Evolutionary conservation across 1,140 invertebrate species (phyloP).

Genomic region (Cydia fagiglandana): DNA sequence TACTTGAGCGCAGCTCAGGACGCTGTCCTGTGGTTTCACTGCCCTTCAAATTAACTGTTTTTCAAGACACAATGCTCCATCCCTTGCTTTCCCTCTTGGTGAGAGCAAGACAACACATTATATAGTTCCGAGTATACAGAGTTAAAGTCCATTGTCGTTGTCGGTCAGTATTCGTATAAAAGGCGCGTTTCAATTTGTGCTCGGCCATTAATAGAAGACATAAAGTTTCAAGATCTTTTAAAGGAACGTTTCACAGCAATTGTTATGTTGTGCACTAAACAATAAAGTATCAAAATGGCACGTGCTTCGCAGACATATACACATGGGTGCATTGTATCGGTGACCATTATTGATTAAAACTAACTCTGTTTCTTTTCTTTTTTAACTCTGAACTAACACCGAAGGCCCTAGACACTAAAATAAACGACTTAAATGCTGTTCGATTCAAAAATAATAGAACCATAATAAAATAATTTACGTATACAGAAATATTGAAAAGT

Average conservation of each 20-base stretch:
- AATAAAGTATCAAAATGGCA: background rate
- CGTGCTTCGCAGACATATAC: background rate
- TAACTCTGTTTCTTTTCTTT: background rate
- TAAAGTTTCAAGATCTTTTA: constrained; percentile 5
- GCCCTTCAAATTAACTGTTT: constrained; percentile 11
- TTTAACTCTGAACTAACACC: too few relatives aligned
- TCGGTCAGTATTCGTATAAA: constrained; percentile 9
- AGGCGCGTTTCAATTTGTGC: background rate
- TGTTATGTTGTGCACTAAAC: background rate
- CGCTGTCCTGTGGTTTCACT: background rate
- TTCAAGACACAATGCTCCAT: background rate
- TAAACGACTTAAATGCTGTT: too few relatives aligned
- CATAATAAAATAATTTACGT: too few relatives aligned
- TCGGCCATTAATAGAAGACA: constrained; percentile 8
- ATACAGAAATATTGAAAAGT: too few relatives aligned
- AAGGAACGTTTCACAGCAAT: background rate
- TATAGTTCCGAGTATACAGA: background rate
- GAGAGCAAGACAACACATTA: background rate
- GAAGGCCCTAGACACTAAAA: too few relatives aligned
- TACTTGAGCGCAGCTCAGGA: too few relatives aligned
- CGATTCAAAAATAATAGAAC: too few relatives aligned
- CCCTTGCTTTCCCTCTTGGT: background rate
- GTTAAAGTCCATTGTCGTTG: constrained; percentile 4
- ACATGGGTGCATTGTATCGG: too few relatives aligned
- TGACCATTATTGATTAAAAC: too few relatives aligned